Evolutionary conservation across 92 coral and sea anemone genomes (phyloP).

Genomic region (Porites rus): DNA sequence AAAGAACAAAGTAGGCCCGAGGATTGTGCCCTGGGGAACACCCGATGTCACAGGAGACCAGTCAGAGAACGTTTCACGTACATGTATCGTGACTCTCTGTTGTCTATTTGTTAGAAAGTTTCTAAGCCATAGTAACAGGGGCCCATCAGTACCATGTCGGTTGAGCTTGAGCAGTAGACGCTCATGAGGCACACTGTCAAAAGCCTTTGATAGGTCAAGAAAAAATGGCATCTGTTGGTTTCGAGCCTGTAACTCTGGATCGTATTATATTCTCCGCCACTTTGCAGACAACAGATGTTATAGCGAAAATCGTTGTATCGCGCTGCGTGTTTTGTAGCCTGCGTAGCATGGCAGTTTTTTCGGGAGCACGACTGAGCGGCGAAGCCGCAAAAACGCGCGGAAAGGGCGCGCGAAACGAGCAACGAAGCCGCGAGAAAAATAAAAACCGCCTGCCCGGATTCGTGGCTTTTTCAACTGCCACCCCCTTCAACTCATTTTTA

Average conservation of each 20-base stretch:
- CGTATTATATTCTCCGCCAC: constrained; percentile 34
- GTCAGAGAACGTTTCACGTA: constrained; percentile 36
- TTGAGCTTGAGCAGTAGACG: constrained; percentile 49
- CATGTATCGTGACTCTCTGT: constrained; percentile 19
- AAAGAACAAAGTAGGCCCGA: constrained; percentile 46
- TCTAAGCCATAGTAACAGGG: constrained; percentile 38
- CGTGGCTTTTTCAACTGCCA: too few relatives aligned
- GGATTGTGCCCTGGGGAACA: constrained; percentile 47
- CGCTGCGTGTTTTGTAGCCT: constrained; percentile 30
- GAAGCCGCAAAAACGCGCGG: too few relatives aligned
- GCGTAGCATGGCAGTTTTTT: too few relatives aligned
- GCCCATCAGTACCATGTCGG: constrained; percentile 45
- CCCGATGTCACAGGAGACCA: constrained; percentile 47
- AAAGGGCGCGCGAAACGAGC: too few relatives aligned
- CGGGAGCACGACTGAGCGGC: too few relatives aligned
- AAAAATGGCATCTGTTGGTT: constrained; percentile 44
- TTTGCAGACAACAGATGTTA: constrained; percentile 34
- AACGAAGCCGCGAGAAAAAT: too few relatives aligned
- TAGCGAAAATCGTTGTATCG: constrained; percentile 16
- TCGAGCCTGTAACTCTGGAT: constrained; percentile 24
- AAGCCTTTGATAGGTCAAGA: constrained; percentile 61
- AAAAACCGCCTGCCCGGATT: too few relatives aligned
- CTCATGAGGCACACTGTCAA: constrained; percentile 60
- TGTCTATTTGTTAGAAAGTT: too few relatives aligned
- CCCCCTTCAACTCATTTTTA: too few relatives aligned